Conservation (phyloP, 2,888 invertebrate genomes). For the Chymomyza amoena region DNA sequence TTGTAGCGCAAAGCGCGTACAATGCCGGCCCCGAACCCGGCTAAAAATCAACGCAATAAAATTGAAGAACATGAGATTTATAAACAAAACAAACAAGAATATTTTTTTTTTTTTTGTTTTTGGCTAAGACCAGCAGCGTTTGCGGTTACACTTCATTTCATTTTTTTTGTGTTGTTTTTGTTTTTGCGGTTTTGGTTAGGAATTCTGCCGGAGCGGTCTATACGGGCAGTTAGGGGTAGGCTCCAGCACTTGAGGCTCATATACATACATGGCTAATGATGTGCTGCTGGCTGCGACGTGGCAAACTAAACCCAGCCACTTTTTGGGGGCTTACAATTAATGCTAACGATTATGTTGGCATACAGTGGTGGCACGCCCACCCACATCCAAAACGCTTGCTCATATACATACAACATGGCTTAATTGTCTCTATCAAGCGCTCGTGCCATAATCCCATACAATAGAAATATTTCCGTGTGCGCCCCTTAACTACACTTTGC, state of each 20-base stretch:
- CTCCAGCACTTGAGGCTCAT: slow-evolving; percentile 2
- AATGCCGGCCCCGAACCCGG: slow-evolving; percentile 22
- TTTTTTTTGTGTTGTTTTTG: background rate
- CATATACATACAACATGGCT: background rate
- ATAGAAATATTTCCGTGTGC: background rate
- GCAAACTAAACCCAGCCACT: slow-evolving; percentile 1
- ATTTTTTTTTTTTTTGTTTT: background rate
- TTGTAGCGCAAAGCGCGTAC: slow-evolving; percentile 32
- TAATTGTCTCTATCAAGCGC: background rate
- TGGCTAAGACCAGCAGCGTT: background rate
- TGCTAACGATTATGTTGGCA: slow-evolving; percentile 44
- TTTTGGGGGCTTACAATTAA: slow-evolving; percentile 42
- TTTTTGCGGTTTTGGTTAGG: background rate
- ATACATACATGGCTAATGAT: slow-evolving; percentile 2
- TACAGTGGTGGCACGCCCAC: slow-evolving; percentile 1
- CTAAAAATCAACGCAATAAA: slow-evolving; percentile 44
- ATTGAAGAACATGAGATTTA: slow-evolving; percentile 68
- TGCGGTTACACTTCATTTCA: background rate
- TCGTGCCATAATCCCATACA: background rate
- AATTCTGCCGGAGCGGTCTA: background rate
- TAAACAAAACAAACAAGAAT: slow-evolving; percentile 68
- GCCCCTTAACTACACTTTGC: background rate
- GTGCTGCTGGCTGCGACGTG: background rate
- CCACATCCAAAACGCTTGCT: background rate
- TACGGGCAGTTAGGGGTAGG: background rate